These are phyloP conservation scores for Neogale vison DNA, from an alignment of 2,113 vertebrate species.

Conservation along the genomic window DNA sequence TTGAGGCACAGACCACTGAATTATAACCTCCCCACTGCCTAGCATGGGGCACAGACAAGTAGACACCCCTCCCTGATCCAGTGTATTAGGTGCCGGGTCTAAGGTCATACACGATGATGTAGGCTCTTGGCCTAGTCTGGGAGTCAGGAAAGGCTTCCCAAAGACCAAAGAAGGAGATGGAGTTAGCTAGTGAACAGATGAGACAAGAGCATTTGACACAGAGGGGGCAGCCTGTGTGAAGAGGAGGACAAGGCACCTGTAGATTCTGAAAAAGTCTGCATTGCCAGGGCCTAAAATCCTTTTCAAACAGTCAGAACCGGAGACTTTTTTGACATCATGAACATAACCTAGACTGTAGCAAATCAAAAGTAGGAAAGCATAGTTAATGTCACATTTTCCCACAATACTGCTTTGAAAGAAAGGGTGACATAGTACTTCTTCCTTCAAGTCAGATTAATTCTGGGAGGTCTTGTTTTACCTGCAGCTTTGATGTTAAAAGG, in stretches of 20 bases:
- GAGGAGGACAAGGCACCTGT: not conserved
- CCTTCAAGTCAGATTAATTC: slow-evolving; percentile 1
- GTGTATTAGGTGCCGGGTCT: not conserved
- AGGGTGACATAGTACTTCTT: not conserved
- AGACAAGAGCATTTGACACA: not conserved
- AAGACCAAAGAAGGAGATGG: not conserved
- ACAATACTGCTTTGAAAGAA: not conserved
- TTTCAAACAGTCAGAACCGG: not conserved
- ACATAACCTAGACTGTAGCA: not conserved
- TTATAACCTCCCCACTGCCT: not conserved
- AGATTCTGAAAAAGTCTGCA: not conserved
- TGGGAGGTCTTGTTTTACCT: not conserved
- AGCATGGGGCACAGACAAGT: not conserved
- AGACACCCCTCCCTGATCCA: not conserved
- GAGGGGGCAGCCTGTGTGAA: not conserved
- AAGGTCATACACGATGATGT: not conserved
- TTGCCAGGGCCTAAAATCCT: not conserved
- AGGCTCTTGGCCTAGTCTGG: not conserved
- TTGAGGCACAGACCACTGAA: not conserved
- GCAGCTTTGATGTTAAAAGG: not conserved
- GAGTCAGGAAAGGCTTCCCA: not conserved
- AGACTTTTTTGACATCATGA: not conserved
- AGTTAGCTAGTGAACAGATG: not conserved
- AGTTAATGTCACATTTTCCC: not conserved
- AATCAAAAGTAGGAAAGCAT: not conserved